A percentile compares a stretch with the other conserved stretches of the same genome.
These are phyloP conservation scores for Pararge aegeria DNA, from an alignment of 1,140 invertebrate genomes.

Conservation along the genomic window DNA sequence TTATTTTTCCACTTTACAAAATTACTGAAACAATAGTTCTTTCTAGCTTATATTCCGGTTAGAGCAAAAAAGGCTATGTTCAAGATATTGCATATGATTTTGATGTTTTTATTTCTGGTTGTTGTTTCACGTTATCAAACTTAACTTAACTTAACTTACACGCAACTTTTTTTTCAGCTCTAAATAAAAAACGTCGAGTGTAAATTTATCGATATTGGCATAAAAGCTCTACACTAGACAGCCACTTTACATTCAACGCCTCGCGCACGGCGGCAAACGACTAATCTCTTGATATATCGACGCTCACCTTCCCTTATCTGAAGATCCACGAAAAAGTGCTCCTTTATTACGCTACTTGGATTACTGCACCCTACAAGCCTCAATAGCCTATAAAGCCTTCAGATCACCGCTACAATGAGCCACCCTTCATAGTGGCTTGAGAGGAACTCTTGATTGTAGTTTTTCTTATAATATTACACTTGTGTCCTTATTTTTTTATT, in stretches of 20 bases:
- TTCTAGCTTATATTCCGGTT: too few species aligned
- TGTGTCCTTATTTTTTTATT: background rate
- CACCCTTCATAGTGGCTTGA: conserved; percentile 7
- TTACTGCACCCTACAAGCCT: conserved; percentile 44
- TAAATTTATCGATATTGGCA: conserved; percentile 40
- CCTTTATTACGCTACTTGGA: conserved; percentile 65
- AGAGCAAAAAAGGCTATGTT: too few species aligned
- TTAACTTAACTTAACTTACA: too few species aligned
- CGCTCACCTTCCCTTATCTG: conserved; percentile 70
- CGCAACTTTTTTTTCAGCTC: too few species aligned
- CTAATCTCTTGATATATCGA: conserved; percentile 76
- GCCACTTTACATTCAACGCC: conserved; percentile 66
- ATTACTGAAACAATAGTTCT: too few species aligned
- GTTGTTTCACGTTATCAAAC: too few species aligned
- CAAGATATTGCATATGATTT: too few species aligned
- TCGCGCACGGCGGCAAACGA: conserved; percentile 52
- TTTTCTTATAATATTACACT: background rate
- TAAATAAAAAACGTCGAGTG: too few species aligned
- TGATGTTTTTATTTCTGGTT: too few species aligned
- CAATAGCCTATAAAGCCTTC: conserved; percentile 33
- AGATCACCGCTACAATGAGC: conserved; percentile 20
- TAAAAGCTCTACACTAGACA: conserved; percentile 26
- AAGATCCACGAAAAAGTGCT: conserved; percentile 66
- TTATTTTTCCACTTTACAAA: too few species aligned
- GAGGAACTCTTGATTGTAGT: background rate